Evolutionary conservation across 1,140 invertebrate species (phyloP), one percentile per base, ranked within the genome.

Genomic region (Drosophila ananassae): DNA sequence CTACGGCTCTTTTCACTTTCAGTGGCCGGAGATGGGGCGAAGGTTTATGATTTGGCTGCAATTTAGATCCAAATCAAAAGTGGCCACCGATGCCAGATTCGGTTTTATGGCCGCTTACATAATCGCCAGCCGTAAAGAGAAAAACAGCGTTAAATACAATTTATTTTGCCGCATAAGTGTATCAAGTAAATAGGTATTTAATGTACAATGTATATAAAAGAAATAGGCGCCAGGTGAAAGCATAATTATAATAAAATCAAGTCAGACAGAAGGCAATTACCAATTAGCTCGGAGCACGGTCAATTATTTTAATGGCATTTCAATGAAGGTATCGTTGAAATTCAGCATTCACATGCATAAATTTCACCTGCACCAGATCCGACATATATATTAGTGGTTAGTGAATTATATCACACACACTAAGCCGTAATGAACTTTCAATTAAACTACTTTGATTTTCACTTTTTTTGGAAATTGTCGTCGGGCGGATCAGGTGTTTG

Each of bases 281-380:
- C 69, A 54, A 73, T 64, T 69, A 41, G 44, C 46, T 53, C 54
- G 50, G 34, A 12, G 55, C 28, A 30, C 21, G 50, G 48, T 47
- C 55, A 69, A 79, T 64, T 73, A 51, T 73, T 77, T 75, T 51
- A 28, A 79, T 59, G 69, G 76, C 64, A 79, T 72, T 85, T 75
- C 51, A 62, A 69, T 53, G 46, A n/a, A 64, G 59, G 50, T 73
- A 77, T 83, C 74, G 67, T 85, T 85, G 44, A 76, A 56, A 89
- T 89, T 89, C 79, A 62, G 44, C 79, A 79, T 89, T 87, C 78
- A 81, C 82, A 76, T 62, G 72, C 83, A 89, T 89, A 71, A 89
- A 89, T 89, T 89, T 89, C 83, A 83, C 83, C 61, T 79, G 83
- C 83, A 89, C 76, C 69, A 79, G 69, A 87, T 79, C 66, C 73